Evolutionary conservation across 2,113 vertebrate genomes (phyloP).

Genomic region (Carettochelys insculpta): DNA sequence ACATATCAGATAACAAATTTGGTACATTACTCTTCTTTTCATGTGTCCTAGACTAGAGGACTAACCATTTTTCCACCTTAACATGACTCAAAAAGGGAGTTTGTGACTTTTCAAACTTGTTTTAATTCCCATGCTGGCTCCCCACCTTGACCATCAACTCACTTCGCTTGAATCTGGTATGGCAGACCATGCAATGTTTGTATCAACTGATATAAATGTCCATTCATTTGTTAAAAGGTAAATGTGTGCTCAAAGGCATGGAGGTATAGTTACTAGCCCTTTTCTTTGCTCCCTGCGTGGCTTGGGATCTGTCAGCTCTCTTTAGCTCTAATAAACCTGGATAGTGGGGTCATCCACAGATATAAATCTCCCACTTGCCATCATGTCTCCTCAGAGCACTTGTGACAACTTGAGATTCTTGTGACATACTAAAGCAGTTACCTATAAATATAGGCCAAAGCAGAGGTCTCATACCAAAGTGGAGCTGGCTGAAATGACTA

Average conservation of each 20-base stretch:
- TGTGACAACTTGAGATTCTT: not conserved
- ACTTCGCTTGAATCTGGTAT: not conserved
- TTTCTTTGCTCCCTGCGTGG: not conserved
- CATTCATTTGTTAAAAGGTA: not conserved
- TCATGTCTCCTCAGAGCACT: not conserved
- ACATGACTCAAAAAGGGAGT: not conserved
- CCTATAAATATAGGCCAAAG: fast-evolving
- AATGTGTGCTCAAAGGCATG: not conserved
- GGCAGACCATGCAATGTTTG: not conserved
- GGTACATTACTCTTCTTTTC: not conserved
- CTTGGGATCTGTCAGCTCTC: not conserved
- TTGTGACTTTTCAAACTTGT: not conserved
- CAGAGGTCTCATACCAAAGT: not conserved
- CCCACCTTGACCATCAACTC: not conserved
- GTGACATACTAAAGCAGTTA: not conserved
- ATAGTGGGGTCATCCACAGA: not conserved
- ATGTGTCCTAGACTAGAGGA: not conserved
- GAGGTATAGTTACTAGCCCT: not conserved
- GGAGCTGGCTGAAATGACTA: not conserved
- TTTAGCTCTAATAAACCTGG: not conserved
- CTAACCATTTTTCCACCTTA: not conserved
- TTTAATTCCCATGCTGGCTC: not conserved
- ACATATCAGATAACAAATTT: not conserved
- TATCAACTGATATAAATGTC: not conserved
- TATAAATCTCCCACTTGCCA: not conserved